Evolutionary conservation across 2,113 vertebrate genomes (phyloP), one percentile per base, ranked within the genome.

Genomic region (Micronycteris hirsuta): DNA sequence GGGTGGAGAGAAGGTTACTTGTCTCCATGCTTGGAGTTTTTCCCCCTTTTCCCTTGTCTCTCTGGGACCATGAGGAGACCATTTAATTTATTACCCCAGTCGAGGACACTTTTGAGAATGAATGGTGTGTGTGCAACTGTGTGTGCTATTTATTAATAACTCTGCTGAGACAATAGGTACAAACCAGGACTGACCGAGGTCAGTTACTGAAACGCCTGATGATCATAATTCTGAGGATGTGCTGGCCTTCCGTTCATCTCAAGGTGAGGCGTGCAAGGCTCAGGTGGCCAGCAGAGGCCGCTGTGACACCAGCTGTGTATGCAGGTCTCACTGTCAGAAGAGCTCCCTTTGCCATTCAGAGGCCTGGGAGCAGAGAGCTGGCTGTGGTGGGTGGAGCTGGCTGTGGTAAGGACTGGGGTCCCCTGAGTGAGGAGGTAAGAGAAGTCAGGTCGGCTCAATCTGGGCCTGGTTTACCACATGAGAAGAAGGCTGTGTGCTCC

Each of bases 271-370:
- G 68, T 52, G 49, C 47, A 33, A 52, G 87, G 54, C 8, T 0
- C n/a, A 31, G 67, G 76, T 5, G 9, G 93, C 97, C 95, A 73
- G 91, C 89, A 97, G 97, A 96, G 97, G 97, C 80, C 86, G 82
- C 98, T 97, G 93, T 0, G 6, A 67, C 45, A 14, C 89, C 26
- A 67, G 76, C 20, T 47, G 1, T 68, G 12, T 26, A 20, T 47
- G 65, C 41, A 4, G 22, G 24, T 17, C 85, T 94, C 6, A 0
- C 31, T 16, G 49, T 1, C 45, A 47, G 31, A 31, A 54, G 71
- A 20, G 22, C 26, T 54, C 43, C 63, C 31, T 73, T 61, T 19
- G 12, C 45, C 5, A 1, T 5, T 54, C 0, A 2, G 47, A 38
- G 58, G 56, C 58, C 3, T 16, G 24, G 52, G 61, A 77, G 31